A percentile compares a stretch with the other conserved stretches of the same genome.
Evolutionary conservation across 2,797 vertebrate species (phyloP).

Genomic region (Antrozous pallidus): DNA sequence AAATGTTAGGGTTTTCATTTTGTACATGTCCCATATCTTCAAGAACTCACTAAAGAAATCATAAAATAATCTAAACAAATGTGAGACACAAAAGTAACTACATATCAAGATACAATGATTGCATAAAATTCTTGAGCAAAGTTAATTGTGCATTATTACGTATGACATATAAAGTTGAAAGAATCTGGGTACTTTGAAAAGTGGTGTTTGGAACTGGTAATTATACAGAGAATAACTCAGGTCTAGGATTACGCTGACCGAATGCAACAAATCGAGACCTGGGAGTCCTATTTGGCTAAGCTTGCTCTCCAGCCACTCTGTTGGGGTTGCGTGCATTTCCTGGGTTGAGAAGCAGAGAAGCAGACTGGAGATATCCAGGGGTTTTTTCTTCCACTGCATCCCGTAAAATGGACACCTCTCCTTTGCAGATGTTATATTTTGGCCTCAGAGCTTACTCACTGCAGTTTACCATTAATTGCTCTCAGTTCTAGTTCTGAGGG

Average conservation of each 20-base stretch:
- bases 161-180: constrained; percentile 1
- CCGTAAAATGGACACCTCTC: neutral
- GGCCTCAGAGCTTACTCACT: neutral
- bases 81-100: neutral
- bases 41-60: constrained; percentile 20
- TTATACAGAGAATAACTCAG: neutral
- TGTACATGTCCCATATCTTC: neutral
- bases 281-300: neutral
- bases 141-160: neutral
- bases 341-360: neutral
- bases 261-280: neutral
- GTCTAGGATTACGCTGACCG: neutral
- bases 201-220: neutral
- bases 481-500: neutral
- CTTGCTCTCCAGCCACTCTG: neutral
- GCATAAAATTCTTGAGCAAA: neutral
- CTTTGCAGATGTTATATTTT: constrained; percentile 21
- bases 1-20: neutral
- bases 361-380: neutral
- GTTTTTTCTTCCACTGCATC: neutral
- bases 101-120: neutral
- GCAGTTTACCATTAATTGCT: neutral
- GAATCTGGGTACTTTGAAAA: neutral
- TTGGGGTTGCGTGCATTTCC: neutral
- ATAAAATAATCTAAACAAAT: constrained; percentile 39